Evolutionary conservation across 2,888 invertebrate genomes (phyloP).

Genomic region (Scotopteryx bipunctaria): DNA sequence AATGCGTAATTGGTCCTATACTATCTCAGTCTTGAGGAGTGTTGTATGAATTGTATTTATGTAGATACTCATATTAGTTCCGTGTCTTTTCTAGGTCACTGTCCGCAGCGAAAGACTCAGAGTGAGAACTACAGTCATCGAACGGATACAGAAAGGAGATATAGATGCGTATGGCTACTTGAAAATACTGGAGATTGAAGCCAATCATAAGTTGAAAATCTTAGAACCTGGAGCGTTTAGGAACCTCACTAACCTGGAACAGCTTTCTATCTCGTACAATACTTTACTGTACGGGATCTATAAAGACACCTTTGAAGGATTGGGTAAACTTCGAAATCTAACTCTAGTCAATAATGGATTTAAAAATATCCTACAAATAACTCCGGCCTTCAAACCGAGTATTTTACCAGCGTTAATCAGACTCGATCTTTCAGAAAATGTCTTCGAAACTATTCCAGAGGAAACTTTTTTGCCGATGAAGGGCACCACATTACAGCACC

Average conservation of each 20-base stretch:
- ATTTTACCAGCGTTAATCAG: slow-evolving; percentile 72
- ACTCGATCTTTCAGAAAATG: slow-evolving; percentile 81
- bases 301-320: slow-evolving; percentile 74
- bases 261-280: slow-evolving; percentile 83
- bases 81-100: slow-evolving; percentile 61
- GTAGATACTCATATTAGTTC: not conserved
- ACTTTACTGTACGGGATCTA: slow-evolving; percentile 69
- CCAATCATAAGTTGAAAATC: slow-evolving; percentile 75
- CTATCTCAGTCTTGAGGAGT: too few species aligned
- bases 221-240: slow-evolving; percentile 77
- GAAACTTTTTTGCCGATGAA: slow-evolving; percentile 74
- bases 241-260: slow-evolving; percentile 71
- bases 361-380: slow-evolving; percentile 64
- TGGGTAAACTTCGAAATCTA: slow-evolving; percentile 74
- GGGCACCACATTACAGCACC: slow-evolving; percentile 65
- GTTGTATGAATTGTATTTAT: too few species aligned
- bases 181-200: slow-evolving; percentile 77
- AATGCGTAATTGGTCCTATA: too few species aligned
- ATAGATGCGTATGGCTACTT: slow-evolving; percentile 64
- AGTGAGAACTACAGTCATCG: slow-evolving; percentile 78
- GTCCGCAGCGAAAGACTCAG: slow-evolving; percentile 64
- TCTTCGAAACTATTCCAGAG: slow-evolving; percentile 67
- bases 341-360: slow-evolving; percentile 83
- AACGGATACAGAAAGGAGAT: slow-evolving; percentile 66
- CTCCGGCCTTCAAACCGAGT: slow-evolving; percentile 65